phyloP scores from a whole-genome alignment of 2,797 vertebrate species.

The Sternotherus odoratus region DNA sequence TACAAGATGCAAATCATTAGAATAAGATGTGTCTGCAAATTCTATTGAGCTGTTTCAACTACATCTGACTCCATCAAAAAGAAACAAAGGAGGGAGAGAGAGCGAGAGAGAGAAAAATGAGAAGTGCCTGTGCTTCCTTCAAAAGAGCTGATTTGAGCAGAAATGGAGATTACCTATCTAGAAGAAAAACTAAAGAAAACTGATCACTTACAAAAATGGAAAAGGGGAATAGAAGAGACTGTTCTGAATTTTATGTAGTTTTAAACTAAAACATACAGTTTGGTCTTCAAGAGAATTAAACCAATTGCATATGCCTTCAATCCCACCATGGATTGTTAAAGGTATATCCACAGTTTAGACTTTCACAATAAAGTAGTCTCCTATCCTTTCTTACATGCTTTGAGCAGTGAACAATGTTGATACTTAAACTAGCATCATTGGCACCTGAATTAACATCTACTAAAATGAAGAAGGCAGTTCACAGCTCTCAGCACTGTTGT shows the following conservation, averaged over 20 bases:
- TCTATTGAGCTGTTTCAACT: too few species aligned
- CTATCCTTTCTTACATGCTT: neutral
- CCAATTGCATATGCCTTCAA: neutral
- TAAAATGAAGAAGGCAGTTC: rapidly evolving
- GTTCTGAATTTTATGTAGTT: rapidly evolving
- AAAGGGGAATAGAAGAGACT: neutral
- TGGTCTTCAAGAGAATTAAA: rapidly evolving
- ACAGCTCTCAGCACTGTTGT: neutral
- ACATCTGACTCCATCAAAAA: rapidly evolving
- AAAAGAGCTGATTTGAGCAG: neutral
- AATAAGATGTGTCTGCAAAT: too few species aligned
- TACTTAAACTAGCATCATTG: neutral
- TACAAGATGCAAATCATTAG: neutral
- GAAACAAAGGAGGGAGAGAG: too few species aligned
- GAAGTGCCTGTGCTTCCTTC: neutral
- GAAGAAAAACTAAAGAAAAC: neutral
- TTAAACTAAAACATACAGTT: neutral
- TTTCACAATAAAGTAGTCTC: rapidly evolving
- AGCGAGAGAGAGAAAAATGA: neutral
- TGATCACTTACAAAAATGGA: neutral
- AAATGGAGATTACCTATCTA: neutral
- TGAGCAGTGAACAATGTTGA: neutral
- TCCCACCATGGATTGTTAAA: neutral
- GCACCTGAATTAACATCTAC: neutral
- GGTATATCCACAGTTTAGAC: rapidly evolving